A percentile compares a stretch with the other conserved stretches of the same genome.
Conservation (phyloP, 2,113 vertebrate genomes). For the Copsychus sechellarum region DNA sequence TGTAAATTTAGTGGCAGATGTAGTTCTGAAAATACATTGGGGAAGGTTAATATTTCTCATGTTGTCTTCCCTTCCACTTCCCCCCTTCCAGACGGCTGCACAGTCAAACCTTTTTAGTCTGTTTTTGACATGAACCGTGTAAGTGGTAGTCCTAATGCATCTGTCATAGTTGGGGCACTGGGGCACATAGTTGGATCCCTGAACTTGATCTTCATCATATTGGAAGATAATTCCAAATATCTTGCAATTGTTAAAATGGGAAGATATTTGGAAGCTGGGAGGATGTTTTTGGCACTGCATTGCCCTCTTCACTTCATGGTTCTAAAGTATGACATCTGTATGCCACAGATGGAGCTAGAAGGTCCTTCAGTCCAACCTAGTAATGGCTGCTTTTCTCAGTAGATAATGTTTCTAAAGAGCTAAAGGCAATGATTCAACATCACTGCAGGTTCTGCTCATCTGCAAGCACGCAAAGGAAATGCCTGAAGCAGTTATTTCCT, state of each 20-base stretch:
- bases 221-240: too few relatives aligned
- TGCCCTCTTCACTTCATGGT: not conserved
- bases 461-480: not conserved
- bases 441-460: not conserved
- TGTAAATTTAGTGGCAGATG: not conserved
- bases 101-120: not conserved
- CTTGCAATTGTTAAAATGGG: not conserved
- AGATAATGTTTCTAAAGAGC: not conserved
- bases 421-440: not conserved
- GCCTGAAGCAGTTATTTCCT: slow-evolving; percentile 29
- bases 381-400: not conserved
- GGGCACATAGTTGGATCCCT: not conserved
- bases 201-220: not conserved
- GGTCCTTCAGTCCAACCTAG: not conserved
- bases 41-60: not conserved
- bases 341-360: not conserved
- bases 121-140: rapidly evolving
- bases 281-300: not conserved
- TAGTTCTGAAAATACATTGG: not conserved
- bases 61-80: not conserved
- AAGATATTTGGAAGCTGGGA: not conserved
- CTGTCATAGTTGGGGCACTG: not conserved
- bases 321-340: not conserved
- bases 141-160: not conserved
- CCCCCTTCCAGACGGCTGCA: not conserved